Conservation (phyloP, 2,888 invertebrate species). For the Limnephilus lunatus region DNA sequence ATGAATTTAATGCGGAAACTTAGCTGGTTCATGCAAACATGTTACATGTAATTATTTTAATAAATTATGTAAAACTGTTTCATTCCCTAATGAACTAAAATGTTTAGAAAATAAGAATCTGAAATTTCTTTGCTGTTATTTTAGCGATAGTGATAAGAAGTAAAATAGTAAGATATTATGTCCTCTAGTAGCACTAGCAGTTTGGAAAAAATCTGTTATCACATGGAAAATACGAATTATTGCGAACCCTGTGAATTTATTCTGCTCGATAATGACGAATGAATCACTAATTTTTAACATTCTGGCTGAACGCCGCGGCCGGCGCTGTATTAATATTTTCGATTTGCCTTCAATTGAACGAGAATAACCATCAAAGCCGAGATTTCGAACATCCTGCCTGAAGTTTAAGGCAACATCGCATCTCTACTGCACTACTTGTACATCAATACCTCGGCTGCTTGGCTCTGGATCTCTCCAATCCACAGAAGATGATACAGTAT, state of each 20-base stretch:
- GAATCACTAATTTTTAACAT: background rate
- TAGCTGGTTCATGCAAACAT: too few relatives aligned
- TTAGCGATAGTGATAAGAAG: too few relatives aligned
- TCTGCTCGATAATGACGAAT: background rate
- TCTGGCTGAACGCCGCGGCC: background rate
- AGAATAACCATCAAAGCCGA: background rate
- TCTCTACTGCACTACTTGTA: background rate
- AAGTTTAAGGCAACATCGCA: background rate
- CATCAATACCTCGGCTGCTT: background rate
- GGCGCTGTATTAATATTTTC: background rate
- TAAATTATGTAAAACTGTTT: too few relatives aligned
- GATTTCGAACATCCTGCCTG: background rate
- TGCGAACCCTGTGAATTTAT: background rate
- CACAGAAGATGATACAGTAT: background rate
- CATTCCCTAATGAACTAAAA: too few relatives aligned
- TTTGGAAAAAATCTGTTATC: too few relatives aligned
- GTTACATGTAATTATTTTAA: too few relatives aligned
- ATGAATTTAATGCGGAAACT: too few relatives aligned
- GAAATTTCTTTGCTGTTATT: too few relatives aligned
- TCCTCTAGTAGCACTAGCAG: too few relatives aligned
- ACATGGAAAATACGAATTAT: too few relatives aligned
- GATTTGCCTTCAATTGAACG: background rate
- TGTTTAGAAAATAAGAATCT: too few relatives aligned
- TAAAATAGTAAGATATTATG: too few relatives aligned
- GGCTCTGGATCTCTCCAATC: background rate